Evolutionary conservation across 2,113 vertebrate genomes (phyloP).

Genomic region (Falcunculus frontatus): DNA sequence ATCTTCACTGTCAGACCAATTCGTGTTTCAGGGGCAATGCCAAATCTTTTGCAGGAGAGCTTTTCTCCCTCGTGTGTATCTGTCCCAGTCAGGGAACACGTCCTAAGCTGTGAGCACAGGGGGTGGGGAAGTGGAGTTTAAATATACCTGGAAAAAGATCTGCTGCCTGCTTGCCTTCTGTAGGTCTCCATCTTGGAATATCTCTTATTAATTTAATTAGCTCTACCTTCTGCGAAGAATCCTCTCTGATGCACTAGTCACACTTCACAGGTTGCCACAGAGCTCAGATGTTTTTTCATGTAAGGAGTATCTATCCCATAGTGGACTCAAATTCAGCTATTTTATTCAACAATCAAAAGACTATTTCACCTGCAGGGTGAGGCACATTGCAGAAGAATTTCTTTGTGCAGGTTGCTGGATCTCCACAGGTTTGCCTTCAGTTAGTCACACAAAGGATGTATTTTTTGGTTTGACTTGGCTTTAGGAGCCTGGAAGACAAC

Average conservation of each 20-base stretch:
- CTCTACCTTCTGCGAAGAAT: neutral
- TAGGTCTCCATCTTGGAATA: neutral
- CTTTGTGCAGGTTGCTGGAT: neutral
- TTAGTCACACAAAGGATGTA: neutral
- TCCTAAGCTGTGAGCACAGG: neutral
- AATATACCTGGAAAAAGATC: neutral
- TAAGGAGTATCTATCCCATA: neutral
- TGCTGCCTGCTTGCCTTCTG: neutral
- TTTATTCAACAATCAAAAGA: neutral
- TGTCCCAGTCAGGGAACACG: neutral
- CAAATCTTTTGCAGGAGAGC: neutral
- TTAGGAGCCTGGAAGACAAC: neutral
- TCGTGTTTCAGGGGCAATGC: neutral
- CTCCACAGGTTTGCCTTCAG: neutral
- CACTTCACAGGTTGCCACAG: neutral
- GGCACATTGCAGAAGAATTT: neutral
- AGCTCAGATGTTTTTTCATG: neutral
- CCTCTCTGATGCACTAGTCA: neutral
- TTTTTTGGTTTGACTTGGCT: neutral
- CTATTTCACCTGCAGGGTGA: neutral
- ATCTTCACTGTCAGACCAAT: neutral
- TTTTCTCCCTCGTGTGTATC: fast-evolving
- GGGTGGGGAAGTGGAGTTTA: neutral
- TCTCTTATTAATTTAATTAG: neutral
- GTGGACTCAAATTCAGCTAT: neutral